phyloP scores from a whole-genome alignment of 1,140 invertebrate species.

The Bombus ignitus region DNA sequence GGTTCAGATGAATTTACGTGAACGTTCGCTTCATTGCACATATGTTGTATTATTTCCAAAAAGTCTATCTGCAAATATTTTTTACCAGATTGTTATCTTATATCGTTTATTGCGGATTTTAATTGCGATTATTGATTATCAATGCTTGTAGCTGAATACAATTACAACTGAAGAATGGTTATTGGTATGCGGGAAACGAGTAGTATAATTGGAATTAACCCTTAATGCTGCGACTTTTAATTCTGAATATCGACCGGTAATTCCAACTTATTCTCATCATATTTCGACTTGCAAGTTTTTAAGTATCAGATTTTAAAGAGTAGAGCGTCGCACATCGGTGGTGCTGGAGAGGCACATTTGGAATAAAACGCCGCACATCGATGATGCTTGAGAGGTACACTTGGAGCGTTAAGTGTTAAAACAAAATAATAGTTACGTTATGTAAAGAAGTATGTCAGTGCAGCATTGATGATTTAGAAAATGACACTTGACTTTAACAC shows the following conservation, averaged over 20 bases:
- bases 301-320: no score
- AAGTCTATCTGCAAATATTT: conserved; percentile 42
- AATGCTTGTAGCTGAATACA: not conserved
- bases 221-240: no score
- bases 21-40: not conserved
- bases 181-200: not conserved
- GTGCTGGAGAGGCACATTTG: no score
- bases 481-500: not conserved
- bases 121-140: not conserved
- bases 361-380: no score
- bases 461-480: not conserved
- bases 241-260: no score
- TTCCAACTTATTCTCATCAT: no score
- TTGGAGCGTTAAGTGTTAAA: not conserved
- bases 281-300: no score
- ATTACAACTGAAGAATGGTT: not conserved
- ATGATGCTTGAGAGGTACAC: no score
- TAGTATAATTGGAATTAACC: not conserved
- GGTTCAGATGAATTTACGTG: conserved; percentile 17
- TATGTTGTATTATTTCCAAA: conserved; percentile 19
- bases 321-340: no score
- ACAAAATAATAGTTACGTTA: not conserved
- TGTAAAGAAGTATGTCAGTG: not conserved
- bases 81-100: not conserved
- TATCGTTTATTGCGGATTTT: not conserved